Evolutionary conservation across 2,113 vertebrate genomes (phyloP), one percentile per base, ranked within the genome.

Genomic region (Chlorodrepanis virens): DNA sequence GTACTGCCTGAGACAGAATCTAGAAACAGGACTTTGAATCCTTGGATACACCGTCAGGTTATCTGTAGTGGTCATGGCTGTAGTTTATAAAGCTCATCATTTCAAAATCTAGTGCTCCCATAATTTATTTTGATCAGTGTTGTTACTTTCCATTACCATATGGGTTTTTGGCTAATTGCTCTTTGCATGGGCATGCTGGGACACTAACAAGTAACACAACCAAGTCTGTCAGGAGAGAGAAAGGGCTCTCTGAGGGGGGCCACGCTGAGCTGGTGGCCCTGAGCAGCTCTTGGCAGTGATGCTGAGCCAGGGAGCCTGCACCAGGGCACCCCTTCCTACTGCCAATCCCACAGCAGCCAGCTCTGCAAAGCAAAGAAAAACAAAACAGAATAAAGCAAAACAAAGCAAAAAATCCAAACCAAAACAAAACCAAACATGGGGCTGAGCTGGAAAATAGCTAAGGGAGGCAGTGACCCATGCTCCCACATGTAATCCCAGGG

Each of bases 281-380:
- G 19, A 0, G 1, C 31, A 57, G 65, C 49, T 29, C 65, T 25
- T 2, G 3, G 53, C 68, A 87, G 39, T 0, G 5, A 77, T 14
- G 50, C 39, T 23, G n/a, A 60, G 40, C 33, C 64, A 71, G 29
- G n/a, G 20, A 78, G 60, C 42, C 53, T 20, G 45, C 39, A 47
- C 47, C 57, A 65, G 79, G 28, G 52, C 60, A 82, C 10, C 40
- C 15, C 35, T 16, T 59, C 45, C 84, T 56, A 45, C 33, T 6
- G 4, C 16, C 19, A 7, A 42, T 21, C 1, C 1, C 63, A 61
- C 42, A 40, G 37, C 45, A 57, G 61, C 39, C 65, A 90, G 35
- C n/a, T 6, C 67, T 8, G 33, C 45, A 44, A 42, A 47, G 39
- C n/a, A 59, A 53, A 35, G 21, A 10, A 37, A 57, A 69, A 13